Percentiles rank a stretch among this genome's conserved stretches.
Evolutionary conservation across 2,113 vertebrate genomes (phyloP).

Genomic region (Hydrolagus affinis): DNA sequence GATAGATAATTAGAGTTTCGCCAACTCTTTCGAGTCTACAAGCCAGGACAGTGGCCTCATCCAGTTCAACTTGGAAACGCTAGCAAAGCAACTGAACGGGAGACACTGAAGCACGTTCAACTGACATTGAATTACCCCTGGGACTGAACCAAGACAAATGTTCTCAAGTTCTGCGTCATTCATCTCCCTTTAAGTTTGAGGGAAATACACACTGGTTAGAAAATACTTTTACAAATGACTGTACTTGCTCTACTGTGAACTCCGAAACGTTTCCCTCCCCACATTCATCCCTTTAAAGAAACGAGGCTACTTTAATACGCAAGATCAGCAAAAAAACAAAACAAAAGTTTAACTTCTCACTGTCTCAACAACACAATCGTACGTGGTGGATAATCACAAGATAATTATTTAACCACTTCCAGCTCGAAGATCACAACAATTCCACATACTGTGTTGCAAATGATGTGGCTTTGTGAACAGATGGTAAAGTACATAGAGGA

Average conservation of each 20-base stretch:
- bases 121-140: not conserved
- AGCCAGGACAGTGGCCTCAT: not conserved
- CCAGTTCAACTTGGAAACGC: not conserved
- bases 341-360: not conserved
- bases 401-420: not conserved
- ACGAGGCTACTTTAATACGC: not conserved
- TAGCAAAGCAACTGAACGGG: not conserved
- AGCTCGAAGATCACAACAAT: not conserved
- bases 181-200: not conserved
- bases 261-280: not conserved
- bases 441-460: not conserved
- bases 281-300: not conserved
- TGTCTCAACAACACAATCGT: not conserved
- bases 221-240: not conserved
- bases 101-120: not conserved
- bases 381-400: not conserved
- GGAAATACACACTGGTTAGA: too few relatives aligned
- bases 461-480: not conserved
- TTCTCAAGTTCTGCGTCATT: not conserved
- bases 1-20: slow-evolving; percentile 21
- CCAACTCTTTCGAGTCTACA: not conserved
- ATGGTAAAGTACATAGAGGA: not conserved
- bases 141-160: not conserved
- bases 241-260: too few relatives aligned
- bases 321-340: not conserved